These are phyloP conservation scores for Otocyon megalotis DNA, from an alignment of 2,113 vertebrate species.

Conservation along the genomic window DNA sequence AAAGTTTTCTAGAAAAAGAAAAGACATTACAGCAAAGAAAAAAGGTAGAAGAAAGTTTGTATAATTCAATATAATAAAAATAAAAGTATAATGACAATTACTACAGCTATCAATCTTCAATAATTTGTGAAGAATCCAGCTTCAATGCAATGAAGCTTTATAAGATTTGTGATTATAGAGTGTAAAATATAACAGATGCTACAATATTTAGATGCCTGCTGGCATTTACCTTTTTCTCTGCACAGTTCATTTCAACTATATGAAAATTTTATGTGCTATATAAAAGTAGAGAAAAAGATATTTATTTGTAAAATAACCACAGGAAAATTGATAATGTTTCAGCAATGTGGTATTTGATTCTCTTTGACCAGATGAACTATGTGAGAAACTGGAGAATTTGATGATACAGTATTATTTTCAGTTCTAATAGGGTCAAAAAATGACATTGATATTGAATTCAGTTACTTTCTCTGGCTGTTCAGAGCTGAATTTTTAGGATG, in stretches of 20 bases:
- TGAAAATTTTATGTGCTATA: constrained; percentile 87
- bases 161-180: constrained; percentile 93
- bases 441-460: constrained; percentile 13
- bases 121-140: constrained; percentile 85
- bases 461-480: neutral
- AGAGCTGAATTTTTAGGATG: neutral
- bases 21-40: neutral
- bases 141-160: constrained; percentile 86
- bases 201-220: constrained; percentile 93
- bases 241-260: constrained; percentile 93
- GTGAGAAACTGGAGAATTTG: constrained; percentile 72
- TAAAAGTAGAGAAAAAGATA: constrained; percentile 83
- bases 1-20: constrained; percentile 35
- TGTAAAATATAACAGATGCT: constrained; percentile 95
- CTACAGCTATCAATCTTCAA: constrained; percentile 86
- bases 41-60: constrained; percentile 74
- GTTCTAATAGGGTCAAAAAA: constrained; percentile 66
- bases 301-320: constrained; percentile 83
- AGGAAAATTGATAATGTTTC: constrained; percentile 79
- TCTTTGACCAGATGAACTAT: constrained; percentile 75
- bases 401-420: constrained; percentile 70
- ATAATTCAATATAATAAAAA: constrained; percentile 83
- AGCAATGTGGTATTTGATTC: constrained; percentile 71
- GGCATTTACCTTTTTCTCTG: constrained; percentile 93
- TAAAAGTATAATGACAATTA: constrained; percentile 82